Evolutionary conservation across 2,888 invertebrate genomes (phyloP).

Genomic region (Tridacna gigas): DNA sequence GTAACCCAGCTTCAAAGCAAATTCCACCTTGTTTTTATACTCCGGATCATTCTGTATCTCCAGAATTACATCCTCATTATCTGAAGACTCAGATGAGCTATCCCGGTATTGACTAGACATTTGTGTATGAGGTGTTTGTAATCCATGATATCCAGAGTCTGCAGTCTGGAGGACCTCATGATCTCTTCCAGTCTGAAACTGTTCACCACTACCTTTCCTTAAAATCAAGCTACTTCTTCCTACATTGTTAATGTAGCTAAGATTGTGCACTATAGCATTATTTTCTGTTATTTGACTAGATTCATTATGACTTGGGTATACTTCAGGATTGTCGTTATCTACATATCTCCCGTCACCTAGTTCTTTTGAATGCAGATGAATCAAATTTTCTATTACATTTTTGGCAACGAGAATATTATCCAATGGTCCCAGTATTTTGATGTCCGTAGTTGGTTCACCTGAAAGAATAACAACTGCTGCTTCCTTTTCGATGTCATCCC

Average conservation of each 20-base stretch:
- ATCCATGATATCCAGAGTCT: not conserved
- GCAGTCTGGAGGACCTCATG: too few species aligned
- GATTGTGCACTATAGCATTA: not conserved
- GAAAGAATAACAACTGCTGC: slow-evolving; percentile 64
- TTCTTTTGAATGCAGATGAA: not conserved
- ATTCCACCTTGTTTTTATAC: slow-evolving; percentile 90
- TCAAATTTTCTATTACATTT: slow-evolving; percentile 35
- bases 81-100: slow-evolving; percentile 25
- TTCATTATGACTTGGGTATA: not conserved
- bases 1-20: slow-evolving; percentile 96
- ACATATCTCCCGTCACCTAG: not conserved
- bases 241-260: not conserved
- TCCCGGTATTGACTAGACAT: slow-evolving; percentile 1
- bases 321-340: not conserved
- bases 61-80: slow-evolving; percentile 60
- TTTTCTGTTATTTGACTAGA: not conserved
- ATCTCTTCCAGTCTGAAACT: too few species aligned
- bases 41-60: slow-evolving; percentile 61
- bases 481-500: slow-evolving; percentile 63
- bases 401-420: slow-evolving; percentile 60
- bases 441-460: slow-evolving; percentile 47
- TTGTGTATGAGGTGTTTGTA: not conserved
- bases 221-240: not conserved
- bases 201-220: not conserved
- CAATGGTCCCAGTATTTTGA: slow-evolving; percentile 65